Percentiles rank a stretch among this genome's conserved stretches.
Evolutionary conservation across 2,888 invertebrate genomes (phyloP).

Genomic region (Amiota minor): DNA sequence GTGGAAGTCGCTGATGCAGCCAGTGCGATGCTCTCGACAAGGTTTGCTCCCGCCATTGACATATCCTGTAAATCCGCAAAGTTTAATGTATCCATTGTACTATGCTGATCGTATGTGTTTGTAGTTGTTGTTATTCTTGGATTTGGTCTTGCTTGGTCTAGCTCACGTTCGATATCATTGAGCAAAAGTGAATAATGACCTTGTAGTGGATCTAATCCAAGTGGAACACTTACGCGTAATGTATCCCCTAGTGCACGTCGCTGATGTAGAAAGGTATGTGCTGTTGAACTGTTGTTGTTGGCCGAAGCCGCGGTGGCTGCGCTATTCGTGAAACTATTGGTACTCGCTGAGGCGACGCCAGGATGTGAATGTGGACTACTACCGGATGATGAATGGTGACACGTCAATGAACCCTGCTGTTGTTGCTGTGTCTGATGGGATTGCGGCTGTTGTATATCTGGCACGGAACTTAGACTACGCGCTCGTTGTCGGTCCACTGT

Average conservation of each 20-base stretch:
- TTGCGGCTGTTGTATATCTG: slow-evolving; percentile 77
- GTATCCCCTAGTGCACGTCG: slow-evolving; percentile 59
- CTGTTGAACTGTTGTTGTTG: slow-evolving; percentile 62
- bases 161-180: slow-evolving; percentile 76
- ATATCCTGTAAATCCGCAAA: slow-evolving; percentile 60
- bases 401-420: slow-evolving; percentile 67
- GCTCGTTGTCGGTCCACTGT: slow-evolving; percentile 85
- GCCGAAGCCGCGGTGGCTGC: slow-evolving; percentile 31
- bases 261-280: slow-evolving; percentile 61
- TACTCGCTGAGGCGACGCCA: slow-evolving; percentile 53
- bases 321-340: slow-evolving; percentile 46
- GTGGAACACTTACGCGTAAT: slow-evolving; percentile 55
- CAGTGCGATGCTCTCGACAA: slow-evolving; percentile 71
- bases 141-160: slow-evolving; percentile 36
- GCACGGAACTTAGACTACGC: slow-evolving; percentile 87
- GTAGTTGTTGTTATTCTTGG: slow-evolving; percentile 32
- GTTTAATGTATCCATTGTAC: slow-evolving; percentile 36
- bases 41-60: slow-evolving; percentile 66
- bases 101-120: slow-evolving; percentile 10
- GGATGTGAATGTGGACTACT: slow-evolving; percentile 56
- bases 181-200: slow-evolving; percentile 68
- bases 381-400: slow-evolving; percentile 37
- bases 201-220: slow-evolving; percentile 38
- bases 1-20: slow-evolving; percentile 69
- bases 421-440: slow-evolving; percentile 43